A percentile compares a stretch with the other conserved stretches of the same genome.
phyloP scores from a whole-genome alignment of 2,797 vertebrate genomes.

The Eutrigla gurnardus region DNA sequence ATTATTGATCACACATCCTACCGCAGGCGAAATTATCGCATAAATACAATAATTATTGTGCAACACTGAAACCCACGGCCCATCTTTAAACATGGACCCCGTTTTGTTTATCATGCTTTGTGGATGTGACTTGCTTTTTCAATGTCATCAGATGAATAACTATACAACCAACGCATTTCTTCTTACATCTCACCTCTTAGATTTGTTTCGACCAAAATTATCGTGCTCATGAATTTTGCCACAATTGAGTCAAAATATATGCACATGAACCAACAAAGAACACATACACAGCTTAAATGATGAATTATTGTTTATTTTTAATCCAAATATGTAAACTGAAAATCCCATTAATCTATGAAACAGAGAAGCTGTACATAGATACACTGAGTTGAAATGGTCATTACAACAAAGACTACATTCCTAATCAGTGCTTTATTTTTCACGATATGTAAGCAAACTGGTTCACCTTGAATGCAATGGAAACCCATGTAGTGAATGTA shows the following conservation, averaged over 20 bases:
- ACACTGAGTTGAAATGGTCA: background rate
- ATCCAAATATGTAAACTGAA: background rate
- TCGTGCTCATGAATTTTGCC: background rate
- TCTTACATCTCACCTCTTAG: background rate
- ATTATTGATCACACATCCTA: background rate
- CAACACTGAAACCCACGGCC: background rate
- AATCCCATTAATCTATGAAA: slow-evolving; percentile 24
- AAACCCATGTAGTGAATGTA: slow-evolving; percentile 7
- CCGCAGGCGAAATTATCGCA: background rate
- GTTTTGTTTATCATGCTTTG: background rate
- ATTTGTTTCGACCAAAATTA: background rate
- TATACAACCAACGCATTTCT: background rate
- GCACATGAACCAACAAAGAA: slow-evolving; percentile 15
- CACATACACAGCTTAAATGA: slow-evolving; percentile 12
- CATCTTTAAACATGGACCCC: background rate
- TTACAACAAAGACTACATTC: slow-evolving; percentile 9
- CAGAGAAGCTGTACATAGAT: background rate
- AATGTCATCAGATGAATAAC: background rate
- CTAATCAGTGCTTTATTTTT: slow-evolving; percentile 19
- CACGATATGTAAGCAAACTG: slow-evolving; percentile 25
- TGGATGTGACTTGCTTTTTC: background rate
- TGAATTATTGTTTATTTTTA: slow-evolving; percentile 23
- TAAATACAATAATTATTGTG: background rate
- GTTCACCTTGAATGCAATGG: background rate
- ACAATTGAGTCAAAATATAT: slow-evolving; percentile 1